These are phyloP conservation scores for Digitonthophagus gazella DNA, from an alignment of 2,888 invertebrate species.

Conservation along the genomic window DNA sequence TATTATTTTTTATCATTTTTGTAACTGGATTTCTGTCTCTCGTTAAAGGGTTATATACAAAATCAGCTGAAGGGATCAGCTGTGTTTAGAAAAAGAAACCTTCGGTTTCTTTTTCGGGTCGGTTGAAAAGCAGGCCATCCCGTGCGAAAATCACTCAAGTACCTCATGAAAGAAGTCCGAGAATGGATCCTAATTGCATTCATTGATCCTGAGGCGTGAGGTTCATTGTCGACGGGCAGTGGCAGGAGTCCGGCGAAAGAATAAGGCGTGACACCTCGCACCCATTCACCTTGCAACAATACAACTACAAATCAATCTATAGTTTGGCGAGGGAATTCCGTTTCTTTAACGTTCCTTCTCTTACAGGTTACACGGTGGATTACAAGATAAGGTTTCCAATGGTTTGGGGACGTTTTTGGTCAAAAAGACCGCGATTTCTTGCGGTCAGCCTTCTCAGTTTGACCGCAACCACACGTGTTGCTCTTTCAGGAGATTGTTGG, in stretches of 20 bases:
- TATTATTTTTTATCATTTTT: too few species aligned
- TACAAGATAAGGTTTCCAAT: conserved; percentile 30
- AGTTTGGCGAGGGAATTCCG: conserved; percentile 30
- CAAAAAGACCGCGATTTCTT: conserved; percentile 14
- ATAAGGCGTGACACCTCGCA: conserved; percentile 44
- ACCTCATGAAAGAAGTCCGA: conserved; percentile 27
- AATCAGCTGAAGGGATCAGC: not conserved
- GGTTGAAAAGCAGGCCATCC: conserved; percentile 27
- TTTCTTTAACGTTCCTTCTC: not conserved
- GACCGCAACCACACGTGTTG: not conserved
- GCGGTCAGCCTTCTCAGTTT: not conserved
- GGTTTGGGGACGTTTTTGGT: not conserved
- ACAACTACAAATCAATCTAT: conserved; percentile 42
- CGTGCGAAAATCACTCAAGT: conserved; percentile 29
- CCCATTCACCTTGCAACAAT: conserved; percentile 44
- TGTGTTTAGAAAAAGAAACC: not conserved
- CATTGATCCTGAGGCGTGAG: conserved; percentile 51
- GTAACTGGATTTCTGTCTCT: too few species aligned
- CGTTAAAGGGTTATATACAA: not conserved
- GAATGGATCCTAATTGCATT: conserved; percentile 51
- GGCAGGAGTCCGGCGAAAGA: conserved; percentile 38
- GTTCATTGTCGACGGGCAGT: conserved; percentile 33
- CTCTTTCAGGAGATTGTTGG: too few species aligned
- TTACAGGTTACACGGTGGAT: conserved; percentile 31
- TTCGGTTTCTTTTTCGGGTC: conserved; percentile 1